A percentile compares a stretch with the other conserved stretches of the same genome.
These are phyloP conservation scores for Myotis pilosus DNA, from an alignment of 2,797 vertebrate genomes.

Conservation along the genomic window DNA sequence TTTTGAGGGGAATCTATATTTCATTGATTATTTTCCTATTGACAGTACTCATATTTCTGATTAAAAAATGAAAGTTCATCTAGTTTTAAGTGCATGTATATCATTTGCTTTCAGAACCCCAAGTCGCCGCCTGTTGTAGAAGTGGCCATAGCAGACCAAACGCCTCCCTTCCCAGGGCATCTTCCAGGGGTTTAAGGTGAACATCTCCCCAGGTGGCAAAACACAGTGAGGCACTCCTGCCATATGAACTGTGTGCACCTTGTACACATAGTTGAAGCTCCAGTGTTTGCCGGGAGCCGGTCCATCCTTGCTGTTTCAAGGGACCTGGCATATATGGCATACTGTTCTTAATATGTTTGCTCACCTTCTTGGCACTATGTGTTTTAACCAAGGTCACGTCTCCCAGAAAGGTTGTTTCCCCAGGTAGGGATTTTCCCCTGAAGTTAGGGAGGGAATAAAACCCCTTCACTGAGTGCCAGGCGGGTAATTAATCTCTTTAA, in stretches of 20 bases:
- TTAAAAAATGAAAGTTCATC: neutral
- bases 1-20: neutral
- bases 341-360: too few relatives aligned
- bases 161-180: neutral
- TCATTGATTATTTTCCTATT: neutral
- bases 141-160: neutral
- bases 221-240: neutral
- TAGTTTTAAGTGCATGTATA: neutral
- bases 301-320: too few relatives aligned
- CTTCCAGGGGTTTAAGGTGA: neutral
- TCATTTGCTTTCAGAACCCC: neutral
- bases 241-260: rapidly evolving
- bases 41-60: neutral
- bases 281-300: too few relatives aligned
- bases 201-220: neutral
- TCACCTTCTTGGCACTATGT: too few relatives aligned
- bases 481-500: too few relatives aligned
- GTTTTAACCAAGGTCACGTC: too few relatives aligned
- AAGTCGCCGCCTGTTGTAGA: neutral
- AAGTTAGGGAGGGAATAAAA: too few relatives aligned
- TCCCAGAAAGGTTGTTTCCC: too few relatives aligned
- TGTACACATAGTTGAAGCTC: neutral
- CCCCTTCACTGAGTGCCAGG: too few relatives aligned
- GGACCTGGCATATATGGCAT: too few relatives aligned
- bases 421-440: too few relatives aligned